phyloP scores from a whole-genome alignment of 2,888 invertebrate species.

The Dryomyza anilis region DNA sequence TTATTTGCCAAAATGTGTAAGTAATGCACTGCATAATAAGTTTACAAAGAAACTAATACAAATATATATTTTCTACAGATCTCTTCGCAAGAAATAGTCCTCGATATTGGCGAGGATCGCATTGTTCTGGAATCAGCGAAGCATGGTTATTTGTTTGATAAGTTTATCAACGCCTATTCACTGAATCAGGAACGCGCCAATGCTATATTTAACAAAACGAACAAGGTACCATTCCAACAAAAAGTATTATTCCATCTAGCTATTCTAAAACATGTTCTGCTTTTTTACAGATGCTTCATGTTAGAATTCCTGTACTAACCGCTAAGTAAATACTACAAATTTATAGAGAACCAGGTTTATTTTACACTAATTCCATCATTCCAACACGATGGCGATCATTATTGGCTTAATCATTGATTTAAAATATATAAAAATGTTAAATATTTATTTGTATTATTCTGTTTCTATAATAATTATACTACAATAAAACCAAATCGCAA shows the following conservation, averaged over 20 bases:
- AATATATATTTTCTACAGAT: constrained; percentile 58
- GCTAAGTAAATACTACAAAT: constrained; percentile 21
- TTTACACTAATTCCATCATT: too few species aligned
- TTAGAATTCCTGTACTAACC: constrained; percentile 50
- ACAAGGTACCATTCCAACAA: constrained; percentile 61
- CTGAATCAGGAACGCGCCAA: constrained; percentile 66
- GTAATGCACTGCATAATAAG: constrained; percentile 23
- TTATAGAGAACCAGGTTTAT: too few species aligned
- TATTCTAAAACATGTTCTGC: too few species aligned
- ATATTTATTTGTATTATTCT: too few species aligned
- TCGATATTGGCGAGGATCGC: constrained; percentile 78
- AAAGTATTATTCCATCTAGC: not conserved
- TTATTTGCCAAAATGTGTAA: constrained; percentile 59
- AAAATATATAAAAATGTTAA: too few species aligned
- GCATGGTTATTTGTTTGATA: constrained; percentile 69
- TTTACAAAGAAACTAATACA: not conserved
- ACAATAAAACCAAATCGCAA: too few species aligned
- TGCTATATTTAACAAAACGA: constrained; percentile 65
- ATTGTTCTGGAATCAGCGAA: constrained; percentile 71
- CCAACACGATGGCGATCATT: too few species aligned
- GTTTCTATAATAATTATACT: too few species aligned
- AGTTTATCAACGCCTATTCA: constrained; percentile 69
- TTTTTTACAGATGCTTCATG: constrained; percentile 56
- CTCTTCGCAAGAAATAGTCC: constrained; percentile 67
- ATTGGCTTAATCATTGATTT: too few species aligned